Evolutionary conservation across 2,113 vertebrate species (phyloP).

Genomic region (Micronycteris hirsuta): DNA sequence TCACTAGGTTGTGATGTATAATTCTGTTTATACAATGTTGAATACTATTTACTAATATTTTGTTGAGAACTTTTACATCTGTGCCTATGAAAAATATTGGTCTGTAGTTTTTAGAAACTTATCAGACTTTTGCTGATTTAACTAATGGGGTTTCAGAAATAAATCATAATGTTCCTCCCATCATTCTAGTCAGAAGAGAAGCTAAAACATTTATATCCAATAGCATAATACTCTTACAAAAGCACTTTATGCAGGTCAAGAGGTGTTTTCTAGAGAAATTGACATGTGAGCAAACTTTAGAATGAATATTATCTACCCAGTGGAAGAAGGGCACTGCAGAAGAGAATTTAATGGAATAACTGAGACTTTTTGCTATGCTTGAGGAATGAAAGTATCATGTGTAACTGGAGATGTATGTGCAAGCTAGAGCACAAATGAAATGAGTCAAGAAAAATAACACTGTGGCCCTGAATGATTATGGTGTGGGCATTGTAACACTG

Average conservation of each 20-base stretch:
- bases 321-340: neutral
- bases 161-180: neutral
- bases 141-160: neutral
- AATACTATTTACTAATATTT: neutral
- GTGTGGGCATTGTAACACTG: neutral
- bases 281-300: neutral
- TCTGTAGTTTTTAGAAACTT: neutral
- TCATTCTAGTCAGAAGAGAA: neutral
- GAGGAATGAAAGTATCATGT: neutral
- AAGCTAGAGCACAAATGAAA: neutral
- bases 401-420: neutral
- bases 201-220: neutral
- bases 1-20: neutral
- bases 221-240: neutral
- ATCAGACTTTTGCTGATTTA: neutral
- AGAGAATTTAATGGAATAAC: neutral
- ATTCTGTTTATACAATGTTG: neutral
- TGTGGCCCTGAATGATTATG: neutral
- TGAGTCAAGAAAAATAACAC: neutral
- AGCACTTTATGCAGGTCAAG: neutral
- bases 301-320: neutral
- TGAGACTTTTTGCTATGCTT: neutral
- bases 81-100: neutral
- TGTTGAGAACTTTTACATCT: neutral
- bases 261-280: neutral